Evolutionary conservation across 2,113 vertebrate genomes (phyloP).

Genomic region (Caracal caracal): DNA sequence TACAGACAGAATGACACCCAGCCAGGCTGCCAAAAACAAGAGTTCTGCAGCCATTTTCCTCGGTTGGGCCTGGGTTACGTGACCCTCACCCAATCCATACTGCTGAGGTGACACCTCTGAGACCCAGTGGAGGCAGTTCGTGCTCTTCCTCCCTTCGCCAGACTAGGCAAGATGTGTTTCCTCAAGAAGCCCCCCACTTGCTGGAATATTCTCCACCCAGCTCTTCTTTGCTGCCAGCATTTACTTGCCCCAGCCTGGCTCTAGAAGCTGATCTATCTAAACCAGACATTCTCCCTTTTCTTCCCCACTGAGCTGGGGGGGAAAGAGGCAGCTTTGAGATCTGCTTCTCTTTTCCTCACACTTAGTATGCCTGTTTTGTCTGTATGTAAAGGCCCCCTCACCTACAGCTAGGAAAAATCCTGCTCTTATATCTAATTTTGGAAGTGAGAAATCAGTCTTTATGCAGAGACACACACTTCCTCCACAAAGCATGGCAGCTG

Average conservation of each 20-base stretch:
- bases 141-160: background rate
- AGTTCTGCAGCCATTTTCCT: background rate
- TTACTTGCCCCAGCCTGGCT: background rate
- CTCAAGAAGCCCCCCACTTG: background rate
- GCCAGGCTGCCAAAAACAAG: background rate
- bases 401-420: background rate
- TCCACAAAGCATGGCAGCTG: background rate
- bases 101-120: background rate
- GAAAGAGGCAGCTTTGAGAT: background rate
- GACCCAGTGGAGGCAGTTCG: background rate
- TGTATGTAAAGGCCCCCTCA: background rate
- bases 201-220: background rate
- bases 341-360: constrained; percentile 27
- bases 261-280: background rate
- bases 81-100: background rate
- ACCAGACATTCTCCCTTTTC: background rate
- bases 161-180: background rate
- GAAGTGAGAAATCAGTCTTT: constrained; percentile 44
- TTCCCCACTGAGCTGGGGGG: background rate
- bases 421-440: constrained; percentile 41
- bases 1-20: background rate
- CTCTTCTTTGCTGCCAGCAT: background rate
- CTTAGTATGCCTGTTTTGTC: background rate
- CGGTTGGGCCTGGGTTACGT: background rate
- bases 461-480: constrained; percentile 22